Percentiles rank a stretch among this genome's conserved stretches.
Conservation (phyloP, 1,140 invertebrate species). For the Apis cerana region DNA sequence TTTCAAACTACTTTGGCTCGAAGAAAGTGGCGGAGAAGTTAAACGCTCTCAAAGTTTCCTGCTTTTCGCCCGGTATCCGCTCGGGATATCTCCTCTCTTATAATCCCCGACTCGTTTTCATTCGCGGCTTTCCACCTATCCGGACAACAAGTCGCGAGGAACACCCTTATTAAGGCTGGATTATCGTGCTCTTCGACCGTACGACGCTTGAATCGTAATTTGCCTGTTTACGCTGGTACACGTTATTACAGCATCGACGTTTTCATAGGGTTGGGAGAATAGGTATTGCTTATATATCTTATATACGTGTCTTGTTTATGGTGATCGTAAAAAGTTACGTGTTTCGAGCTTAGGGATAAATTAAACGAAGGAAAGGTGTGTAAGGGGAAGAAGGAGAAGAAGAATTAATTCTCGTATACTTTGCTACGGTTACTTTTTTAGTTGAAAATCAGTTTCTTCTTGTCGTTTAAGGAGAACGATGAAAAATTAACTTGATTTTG, state of each 20-base stretch:
- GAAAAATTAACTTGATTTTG: no score
- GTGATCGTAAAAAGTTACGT: neutral
- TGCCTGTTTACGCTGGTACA: neutral
- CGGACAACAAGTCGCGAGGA: neutral
- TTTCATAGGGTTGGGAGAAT: neutral
- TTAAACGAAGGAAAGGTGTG: no score
- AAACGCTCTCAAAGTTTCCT: conserved; percentile 50
- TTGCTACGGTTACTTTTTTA: no score
- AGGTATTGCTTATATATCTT: no score
- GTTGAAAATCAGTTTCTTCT: no score
- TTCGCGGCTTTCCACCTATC: conserved; percentile 1
- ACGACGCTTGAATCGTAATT: conserved; percentile 9
- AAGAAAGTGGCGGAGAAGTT: conserved; percentile 48
- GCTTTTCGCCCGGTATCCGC: conserved; percentile 22
- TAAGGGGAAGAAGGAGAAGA: neutral
- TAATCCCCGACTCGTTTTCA: conserved; percentile 44
- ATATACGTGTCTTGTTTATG: no score
- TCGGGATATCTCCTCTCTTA: conserved; percentile 5
- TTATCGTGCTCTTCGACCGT: neutral
- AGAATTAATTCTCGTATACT: neutral
- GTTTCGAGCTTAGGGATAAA: neutral
- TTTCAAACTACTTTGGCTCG: conserved; percentile 33
- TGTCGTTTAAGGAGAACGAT: no score
- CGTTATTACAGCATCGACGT: neutral
- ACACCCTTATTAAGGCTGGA: conserved; percentile 20